Evolutionary conservation across 2,797 vertebrate genomes (phyloP), one percentile per base, ranked within the genome.

Genomic region (Notamacropus eugenii): DNA sequence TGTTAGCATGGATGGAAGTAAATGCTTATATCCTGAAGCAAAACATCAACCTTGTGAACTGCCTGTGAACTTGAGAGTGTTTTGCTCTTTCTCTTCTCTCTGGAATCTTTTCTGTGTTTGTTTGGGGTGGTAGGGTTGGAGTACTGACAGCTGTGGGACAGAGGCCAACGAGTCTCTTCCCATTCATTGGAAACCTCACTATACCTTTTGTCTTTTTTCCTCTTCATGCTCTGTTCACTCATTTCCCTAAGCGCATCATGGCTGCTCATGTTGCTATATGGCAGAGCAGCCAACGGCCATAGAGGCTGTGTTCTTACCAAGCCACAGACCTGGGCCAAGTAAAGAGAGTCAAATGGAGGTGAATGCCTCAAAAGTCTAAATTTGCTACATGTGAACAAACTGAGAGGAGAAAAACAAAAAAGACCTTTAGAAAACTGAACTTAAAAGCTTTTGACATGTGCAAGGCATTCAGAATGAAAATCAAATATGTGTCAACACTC

Each of bases 391-490:
- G 29, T 90, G 28, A 94, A 59, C 56, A 91, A 54, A 1, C 34
- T 5, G 52, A 93, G 90, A 96, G 90, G 92, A 92, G 62, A 57
- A 46, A 10, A 46, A 55, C 11, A 87, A 27, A 22, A 40, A 62
- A 90, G 54, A 92, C 52, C 46, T 74, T 59, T 29, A 93, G 74
- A 93, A 93, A 92, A 57, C 46, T 50, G n/a, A 87, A 14, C 4
- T 6, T 31, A 67, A 90, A 2, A 28, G n/a, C 40, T 92, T 95
- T 92, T 91, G 54, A 91, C 40, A 92, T 3, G 14, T 93, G 58
- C 46, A 97, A 55, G 12, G 22, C 24, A 92, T 92, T 28, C 29
- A 54, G 19, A 34, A 55, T 9, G 9, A 94, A 91, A 95, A 95
- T 93, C 54, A 91, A 95, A 54, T 94, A 27, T 62, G 10, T 90